A percentile compares a stretch with the other conserved stretches of the same genome.
Evolutionary conservation across 2,113 vertebrate genomes (phyloP).

Genomic region (Microtus richardsoni): DNA sequence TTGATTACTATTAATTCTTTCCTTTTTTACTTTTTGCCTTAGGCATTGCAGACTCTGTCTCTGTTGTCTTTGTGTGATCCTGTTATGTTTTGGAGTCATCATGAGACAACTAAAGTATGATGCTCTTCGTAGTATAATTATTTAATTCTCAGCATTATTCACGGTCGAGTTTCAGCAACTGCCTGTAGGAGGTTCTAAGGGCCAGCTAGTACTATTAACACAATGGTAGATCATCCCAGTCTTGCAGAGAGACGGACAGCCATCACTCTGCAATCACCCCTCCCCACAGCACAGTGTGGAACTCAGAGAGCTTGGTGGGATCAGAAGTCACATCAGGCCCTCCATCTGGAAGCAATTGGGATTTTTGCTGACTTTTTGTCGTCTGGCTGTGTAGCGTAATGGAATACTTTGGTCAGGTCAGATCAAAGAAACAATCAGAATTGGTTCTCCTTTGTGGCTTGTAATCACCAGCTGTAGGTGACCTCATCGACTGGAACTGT

Average conservation of each 20-base stretch:
- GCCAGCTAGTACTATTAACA: background rate
- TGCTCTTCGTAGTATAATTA: background rate
- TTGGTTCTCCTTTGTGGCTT: background rate
- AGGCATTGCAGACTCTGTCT: slow-evolving; percentile 93
- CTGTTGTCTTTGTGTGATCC: slow-evolving; percentile 90
- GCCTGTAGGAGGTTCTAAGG: background rate
- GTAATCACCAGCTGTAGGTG: background rate
- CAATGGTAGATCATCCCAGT: background rate
- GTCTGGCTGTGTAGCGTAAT: background rate
- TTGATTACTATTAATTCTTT: background rate
- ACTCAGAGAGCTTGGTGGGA: background rate
- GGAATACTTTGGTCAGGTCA: background rate
- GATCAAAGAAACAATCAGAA: background rate
- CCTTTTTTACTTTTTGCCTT: slow-evolving; percentile 28
- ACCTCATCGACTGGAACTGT: background rate
- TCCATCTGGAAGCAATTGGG: background rate
- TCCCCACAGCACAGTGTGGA: background rate
- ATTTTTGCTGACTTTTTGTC: background rate
- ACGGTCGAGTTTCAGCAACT: background rate
- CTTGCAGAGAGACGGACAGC: background rate
- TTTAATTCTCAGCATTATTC: background rate
- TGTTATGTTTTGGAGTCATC: slow-evolving; percentile 80
- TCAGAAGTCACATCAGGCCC: background rate
- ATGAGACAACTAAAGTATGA: background rate
- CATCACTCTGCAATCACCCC: background rate